Base-by-base conservation (phyloP, 1,140 invertebrate genomes). In the Lanistes nyassanus region DNA sequence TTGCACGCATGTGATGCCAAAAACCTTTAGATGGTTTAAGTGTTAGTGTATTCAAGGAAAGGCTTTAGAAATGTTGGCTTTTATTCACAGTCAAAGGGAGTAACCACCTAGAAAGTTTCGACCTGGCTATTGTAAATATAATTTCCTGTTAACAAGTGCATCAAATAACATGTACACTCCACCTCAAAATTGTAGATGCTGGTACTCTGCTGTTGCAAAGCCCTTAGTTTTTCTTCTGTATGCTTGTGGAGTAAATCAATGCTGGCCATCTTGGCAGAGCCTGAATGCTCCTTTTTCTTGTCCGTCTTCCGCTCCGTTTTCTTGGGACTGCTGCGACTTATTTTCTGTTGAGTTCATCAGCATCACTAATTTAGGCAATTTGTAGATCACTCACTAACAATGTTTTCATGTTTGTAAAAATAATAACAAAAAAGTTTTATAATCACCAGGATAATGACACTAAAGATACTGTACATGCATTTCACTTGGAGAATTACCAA, bases 151-250 rank as follows among this genome's bases (percentile, higher is more conserved):
- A 7, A 7, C 23, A 66, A 34, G 13, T 13, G 37, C 11, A 16
- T 31, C 29, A 16, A 51, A 13, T 31, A 1, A 9, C 51, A n/a
- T n/a, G 23, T 42, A 53, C 9, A 13, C 51, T 75, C 39, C 58
- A 85, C 84, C 60, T 84, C 74, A 73, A 84, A 85, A 47, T 82
- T 83, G 69, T 85, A 85, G 23, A 86, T 80, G 47, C 81, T 83
- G 68, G 82, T 77, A 29, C 81, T 78, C 58, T 80, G 78, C 76
- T 86, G 80, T 37, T 85, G 79, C 74, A 85, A 72, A 34, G 81
- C 76, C 58, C 82, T 80, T 7, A 86, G 75, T 65, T 79, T 84
- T 60, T 82, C 79, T 55, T 83, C 80, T 23, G 85, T 87, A 64
- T 84, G 85, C 65, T 85, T 77, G 62, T 87, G 83, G 6, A 85